Evolutionary conservation across 2,888 invertebrate genomes (phyloP).

Genomic region (Rotaria magnacalcarata): DNA sequence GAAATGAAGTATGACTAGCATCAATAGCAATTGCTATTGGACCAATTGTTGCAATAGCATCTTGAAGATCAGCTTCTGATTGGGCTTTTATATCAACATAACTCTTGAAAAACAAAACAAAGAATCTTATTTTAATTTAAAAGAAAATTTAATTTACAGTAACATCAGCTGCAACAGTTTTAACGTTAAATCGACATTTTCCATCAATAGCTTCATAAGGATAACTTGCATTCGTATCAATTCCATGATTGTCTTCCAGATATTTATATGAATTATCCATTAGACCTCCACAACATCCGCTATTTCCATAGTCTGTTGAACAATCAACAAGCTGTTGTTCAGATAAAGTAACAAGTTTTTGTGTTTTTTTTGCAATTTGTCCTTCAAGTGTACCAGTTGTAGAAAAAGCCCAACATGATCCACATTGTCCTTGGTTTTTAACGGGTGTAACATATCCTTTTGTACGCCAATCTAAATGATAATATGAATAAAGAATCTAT

Average conservation of each 20-base stretch:
- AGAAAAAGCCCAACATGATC: constrained; percentile 75
- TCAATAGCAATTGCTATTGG: constrained; percentile 43
- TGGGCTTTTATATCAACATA: not conserved
- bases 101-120: not conserved
- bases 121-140: not conserved
- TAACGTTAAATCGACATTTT: not conserved
- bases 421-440: constrained; percentile 61
- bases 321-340: not conserved
- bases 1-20: constrained; percentile 38
- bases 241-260: not conserved
- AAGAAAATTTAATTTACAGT: constrained; percentile 41
- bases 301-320: not conserved
- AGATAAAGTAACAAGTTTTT: not conserved
- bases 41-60: constrained; percentile 35
- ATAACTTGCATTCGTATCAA: not conserved
- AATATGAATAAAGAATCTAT: not conserved
- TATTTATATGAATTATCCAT: constrained; percentile 20
- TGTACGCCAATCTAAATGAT: constrained; percentile 44
- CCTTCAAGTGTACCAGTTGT: not conserved
- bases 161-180: not conserved
- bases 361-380: not conserved
- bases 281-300: not conserved
- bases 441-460: constrained; percentile 47
- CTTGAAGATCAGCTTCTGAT: constrained; percentile 25
- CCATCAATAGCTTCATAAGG: constrained; percentile 41